A percentile compares a stretch with the other conserved stretches of the same genome.
These are phyloP conservation scores for Eurois occulta DNA, from an alignment of 2,888 invertebrate genomes.

Conservation along the genomic window DNA sequence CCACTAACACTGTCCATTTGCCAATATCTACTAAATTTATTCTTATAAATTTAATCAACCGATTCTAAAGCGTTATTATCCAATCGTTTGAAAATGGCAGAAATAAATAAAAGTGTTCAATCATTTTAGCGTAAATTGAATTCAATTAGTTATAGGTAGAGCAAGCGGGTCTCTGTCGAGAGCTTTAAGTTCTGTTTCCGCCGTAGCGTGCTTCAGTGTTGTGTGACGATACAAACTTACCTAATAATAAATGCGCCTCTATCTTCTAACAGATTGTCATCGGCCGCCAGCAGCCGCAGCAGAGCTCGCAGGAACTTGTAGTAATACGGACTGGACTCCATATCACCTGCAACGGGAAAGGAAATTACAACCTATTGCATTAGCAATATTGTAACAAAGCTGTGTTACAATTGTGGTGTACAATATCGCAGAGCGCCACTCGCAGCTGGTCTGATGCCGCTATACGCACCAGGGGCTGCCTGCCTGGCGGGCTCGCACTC, in stretches of 20 bases:
- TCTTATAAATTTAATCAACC: neutral
- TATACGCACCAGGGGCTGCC: neutral
- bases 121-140: neutral
- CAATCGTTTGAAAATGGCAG: neutral
- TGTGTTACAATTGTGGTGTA: neutral
- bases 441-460: neutral
- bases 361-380: neutral
- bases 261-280: constrained; percentile 96
- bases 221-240: constrained; percentile 71
- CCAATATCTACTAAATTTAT: no score
- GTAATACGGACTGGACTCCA: constrained; percentile 92
- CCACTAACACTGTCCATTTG: neutral
- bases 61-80: neutral
- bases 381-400: neutral
- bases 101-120: neutral
- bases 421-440: neutral
- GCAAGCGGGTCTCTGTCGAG: neutral
- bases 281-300: constrained; percentile 95
- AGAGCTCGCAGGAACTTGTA: constrained; percentile 97
- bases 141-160: neutral
- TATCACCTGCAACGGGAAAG: constrained; percentile 72
- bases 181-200: neutral
- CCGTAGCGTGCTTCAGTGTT: neutral
- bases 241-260: constrained; percentile 98
- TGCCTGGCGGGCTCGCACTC: constrained; percentile 70